Percentiles rank a stretch among this genome's conserved stretches.
Evolutionary conservation across 1,140 invertebrate genomes (phyloP).

Genomic region (Drosophila setifemur): DNA sequence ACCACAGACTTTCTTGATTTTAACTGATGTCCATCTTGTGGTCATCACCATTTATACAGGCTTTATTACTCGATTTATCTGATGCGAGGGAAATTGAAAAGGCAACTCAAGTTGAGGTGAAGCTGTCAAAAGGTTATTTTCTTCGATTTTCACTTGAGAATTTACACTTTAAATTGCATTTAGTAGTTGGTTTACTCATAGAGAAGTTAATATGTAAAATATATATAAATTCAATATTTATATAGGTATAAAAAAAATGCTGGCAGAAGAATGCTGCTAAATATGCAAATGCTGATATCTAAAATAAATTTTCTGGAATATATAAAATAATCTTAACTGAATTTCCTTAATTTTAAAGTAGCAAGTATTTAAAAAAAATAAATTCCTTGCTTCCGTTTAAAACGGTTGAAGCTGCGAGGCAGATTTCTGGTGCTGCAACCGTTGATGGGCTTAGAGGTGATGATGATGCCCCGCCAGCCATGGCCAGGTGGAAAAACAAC

Average conservation of each 20-base stretch:
- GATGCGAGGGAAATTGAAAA: background rate
- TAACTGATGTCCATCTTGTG: slow-evolving; percentile 24
- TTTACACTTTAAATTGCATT: no score
- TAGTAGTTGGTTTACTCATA: no score
- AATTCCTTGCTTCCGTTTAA: no score
- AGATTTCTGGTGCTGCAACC: background rate
- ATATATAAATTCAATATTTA: no score
- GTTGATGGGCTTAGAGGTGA: slow-evolving; percentile 25
- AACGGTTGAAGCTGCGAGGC: background rate
- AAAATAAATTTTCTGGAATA: no score
- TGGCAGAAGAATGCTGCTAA: no score
- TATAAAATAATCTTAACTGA: no score
- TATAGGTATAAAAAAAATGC: no score
- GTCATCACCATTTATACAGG: slow-evolving; percentile 28
- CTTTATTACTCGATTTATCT: slow-evolving; percentile 11
- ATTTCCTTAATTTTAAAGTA: no score
- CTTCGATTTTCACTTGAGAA: background rate
- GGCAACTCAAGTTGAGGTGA: background rate
- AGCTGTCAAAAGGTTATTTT: background rate
- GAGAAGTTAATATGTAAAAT: no score
- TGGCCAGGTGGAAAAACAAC: slow-evolving; percentile 21
- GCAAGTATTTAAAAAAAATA: no score
- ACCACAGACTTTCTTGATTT: slow-evolving; percentile 36
- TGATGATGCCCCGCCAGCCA: slow-evolving; percentile 14
- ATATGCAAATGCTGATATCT: no score